Percentiles rank a stretch among this genome's conserved stretches.
Conservation (phyloP, 2,113 vertebrate species). For the Anser cygnoides region DNA sequence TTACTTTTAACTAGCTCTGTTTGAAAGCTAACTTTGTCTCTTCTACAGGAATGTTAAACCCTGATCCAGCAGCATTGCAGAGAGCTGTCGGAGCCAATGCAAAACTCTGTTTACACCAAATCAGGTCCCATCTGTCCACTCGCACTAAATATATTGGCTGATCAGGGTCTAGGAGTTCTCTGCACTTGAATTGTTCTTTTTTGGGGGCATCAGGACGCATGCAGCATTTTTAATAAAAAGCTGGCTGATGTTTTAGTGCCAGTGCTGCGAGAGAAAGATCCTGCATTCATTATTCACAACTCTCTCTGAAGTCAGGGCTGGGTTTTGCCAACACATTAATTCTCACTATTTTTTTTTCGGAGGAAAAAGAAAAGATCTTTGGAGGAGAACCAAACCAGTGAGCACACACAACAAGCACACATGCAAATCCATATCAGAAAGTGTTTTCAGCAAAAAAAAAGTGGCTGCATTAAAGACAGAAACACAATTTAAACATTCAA, state of each 20-base stretch:
- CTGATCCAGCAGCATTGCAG: neutral
- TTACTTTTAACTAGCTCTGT: neutral
- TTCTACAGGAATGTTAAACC: neutral
- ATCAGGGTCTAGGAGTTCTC: neutral
- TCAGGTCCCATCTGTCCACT: neutral
- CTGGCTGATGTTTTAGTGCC: neutral
- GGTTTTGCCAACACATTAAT: slow-evolving; percentile 55
- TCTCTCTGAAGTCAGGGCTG: slow-evolving; percentile 7
- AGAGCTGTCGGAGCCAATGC: neutral
- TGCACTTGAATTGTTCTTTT: slow-evolving; percentile 14
- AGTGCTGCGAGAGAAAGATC: neutral
- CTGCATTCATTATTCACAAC: slow-evolving; percentile 39
- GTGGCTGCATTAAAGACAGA: neutral
- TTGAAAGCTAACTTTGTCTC: neutral
- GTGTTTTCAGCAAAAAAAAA: neutral
- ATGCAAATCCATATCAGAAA: neutral
- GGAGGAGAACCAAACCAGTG: slow-evolving; percentile 29
- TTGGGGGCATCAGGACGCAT: neutral
- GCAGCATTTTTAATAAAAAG: slow-evolving; percentile 16
- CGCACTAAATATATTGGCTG: rapidly evolving
- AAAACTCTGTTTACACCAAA: neutral
- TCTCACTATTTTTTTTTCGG: neutral
- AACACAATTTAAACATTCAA: slow-evolving; percentile 39
- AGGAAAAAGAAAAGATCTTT: neutral
- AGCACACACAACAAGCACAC: neutral